A percentile compares a stretch with the other conserved stretches of the same genome.
Conservation (phyloP, 2,797 vertebrate genomes). For the Danionella dracula region DNA sequence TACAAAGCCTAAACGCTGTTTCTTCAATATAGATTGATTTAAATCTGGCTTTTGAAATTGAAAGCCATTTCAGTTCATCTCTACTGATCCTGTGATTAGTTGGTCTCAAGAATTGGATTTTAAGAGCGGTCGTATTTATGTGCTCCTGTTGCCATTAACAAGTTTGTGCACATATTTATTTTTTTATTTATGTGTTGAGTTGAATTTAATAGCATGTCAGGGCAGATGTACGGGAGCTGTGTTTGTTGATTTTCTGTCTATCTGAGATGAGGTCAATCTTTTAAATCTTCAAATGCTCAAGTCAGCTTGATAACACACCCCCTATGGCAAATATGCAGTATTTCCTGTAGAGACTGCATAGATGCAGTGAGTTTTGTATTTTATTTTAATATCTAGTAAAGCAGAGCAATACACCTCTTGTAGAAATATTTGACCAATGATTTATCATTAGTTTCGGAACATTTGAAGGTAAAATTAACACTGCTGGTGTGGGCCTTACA, state of each 20-base stretch:
- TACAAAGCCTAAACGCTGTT: background rate
- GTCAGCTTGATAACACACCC: constrained; percentile 34
- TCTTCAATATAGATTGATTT: background rate
- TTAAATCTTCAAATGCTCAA: background rate
- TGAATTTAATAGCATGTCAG: constrained; percentile 50
- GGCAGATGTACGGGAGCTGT: constrained; percentile 46
- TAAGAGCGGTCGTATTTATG: background rate
- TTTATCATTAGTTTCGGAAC: too few relatives aligned
- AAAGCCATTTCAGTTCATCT: background rate
- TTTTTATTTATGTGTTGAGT: constrained; percentile 43
- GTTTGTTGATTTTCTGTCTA: constrained; percentile 52
- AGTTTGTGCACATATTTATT: background rate
- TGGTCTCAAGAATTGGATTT: background rate
- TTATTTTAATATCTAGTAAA: too few relatives aligned
- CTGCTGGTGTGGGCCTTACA: too few relatives aligned
- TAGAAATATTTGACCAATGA: too few relatives aligned
- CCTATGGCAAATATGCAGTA: background rate
- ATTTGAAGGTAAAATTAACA: too few relatives aligned
- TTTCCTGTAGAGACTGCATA: too few relatives aligned
- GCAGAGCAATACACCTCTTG: too few relatives aligned
- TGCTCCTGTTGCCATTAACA: background rate
- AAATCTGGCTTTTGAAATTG: background rate
- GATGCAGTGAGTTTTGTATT: too few relatives aligned
- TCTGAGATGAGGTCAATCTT: constrained; percentile 41
- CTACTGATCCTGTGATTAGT: background rate